phyloP scores from a whole-genome alignment of 2,113 vertebrate genomes.

The cattle (Bos taurus) region ARS-UCD2.0 NC_037356.1:48570001-48570500 shows the following conservation, averaged over 20 bases:
- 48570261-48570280: fast-evolving
- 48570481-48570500: neutral
- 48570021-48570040: neutral
- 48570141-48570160: fast-evolving
- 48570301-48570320: fast-evolving
- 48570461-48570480: fast-evolving
- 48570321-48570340: fast-evolving
- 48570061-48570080: fast-evolving
- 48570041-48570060: neutral
- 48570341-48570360: fast-evolving
- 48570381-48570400: fast-evolving
- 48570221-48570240: fast-evolving
- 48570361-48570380: fast-evolving
- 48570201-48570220: fast-evolving
- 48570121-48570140: neutral
- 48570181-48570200: fast-evolving
- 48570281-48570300: fast-evolving
- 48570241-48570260: fast-evolving
- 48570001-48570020: neutral
- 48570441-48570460: fast-evolving
- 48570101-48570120: neutral
- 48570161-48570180: fast-evolving
- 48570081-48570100: neutral
- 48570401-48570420: neutral
- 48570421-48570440: neutral